These are phyloP conservation scores for Danionella cerebrum DNA, from an alignment of 2,113 vertebrate species.

Conservation along the genomic window DNA sequence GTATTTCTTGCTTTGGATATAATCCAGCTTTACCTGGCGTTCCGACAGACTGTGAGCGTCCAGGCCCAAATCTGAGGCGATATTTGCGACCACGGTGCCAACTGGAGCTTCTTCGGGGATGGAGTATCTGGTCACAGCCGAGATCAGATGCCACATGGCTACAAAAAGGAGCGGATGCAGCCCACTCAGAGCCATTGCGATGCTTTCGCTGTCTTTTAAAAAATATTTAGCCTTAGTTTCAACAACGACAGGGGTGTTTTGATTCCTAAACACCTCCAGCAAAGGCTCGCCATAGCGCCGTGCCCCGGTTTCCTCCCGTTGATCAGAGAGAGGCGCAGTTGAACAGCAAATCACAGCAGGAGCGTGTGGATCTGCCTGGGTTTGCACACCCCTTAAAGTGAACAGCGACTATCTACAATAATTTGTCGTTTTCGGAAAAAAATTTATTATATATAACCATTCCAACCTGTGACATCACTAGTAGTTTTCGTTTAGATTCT, in stretches of 20 bases:
- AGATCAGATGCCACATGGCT: conserved; percentile 53
- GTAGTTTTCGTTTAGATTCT: no score
- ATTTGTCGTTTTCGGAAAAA: no score
- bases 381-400: neutral
- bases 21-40: conserved; percentile 64
- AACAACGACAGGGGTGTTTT: neutral
- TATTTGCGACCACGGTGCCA: conserved; percentile 66
- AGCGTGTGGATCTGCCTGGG: neutral
- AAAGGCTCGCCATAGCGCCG: conserved; percentile 8
- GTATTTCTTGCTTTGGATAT: conserved; percentile 63
- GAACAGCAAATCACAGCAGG: neutral
- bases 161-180: conserved; percentile 39
- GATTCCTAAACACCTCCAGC: neutral
- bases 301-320: neutral
- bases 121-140: conserved; percentile 64
- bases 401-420: conserved; percentile 4
- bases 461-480: no score
- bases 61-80: conserved; percentile 65
- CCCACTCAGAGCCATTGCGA: conserved; percentile 27
- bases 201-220: neutral
- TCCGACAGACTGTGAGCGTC: conserved; percentile 55
- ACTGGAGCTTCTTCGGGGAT: conserved; percentile 69
- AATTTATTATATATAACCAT: neutral
- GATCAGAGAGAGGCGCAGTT: neutral
- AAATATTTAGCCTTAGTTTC: neutral